Evolutionary conservation across 1,140 invertebrate species (phyloP).

Genomic region (Drosophila triauraria): DNA sequence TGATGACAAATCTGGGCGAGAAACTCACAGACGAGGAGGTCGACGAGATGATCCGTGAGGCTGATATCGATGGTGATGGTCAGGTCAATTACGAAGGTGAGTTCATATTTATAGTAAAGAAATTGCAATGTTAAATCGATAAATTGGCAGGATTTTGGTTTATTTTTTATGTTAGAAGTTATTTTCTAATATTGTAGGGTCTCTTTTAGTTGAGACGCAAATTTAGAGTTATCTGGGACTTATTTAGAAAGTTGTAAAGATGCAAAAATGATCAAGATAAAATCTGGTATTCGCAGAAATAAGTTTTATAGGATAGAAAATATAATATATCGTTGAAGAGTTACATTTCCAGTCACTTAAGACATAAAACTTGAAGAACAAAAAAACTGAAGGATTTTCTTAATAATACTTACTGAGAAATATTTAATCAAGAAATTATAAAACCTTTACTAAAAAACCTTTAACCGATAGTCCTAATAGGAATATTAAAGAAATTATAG

Average conservation of each 20-base stretch:
- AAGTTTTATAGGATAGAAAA: no score
- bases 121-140: not conserved
- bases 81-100: conserved; percentile 99
- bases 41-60: conserved; percentile 99
- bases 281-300: no score
- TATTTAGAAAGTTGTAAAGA: not conserved
- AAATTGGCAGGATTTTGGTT: not conserved
- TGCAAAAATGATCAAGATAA: no score
- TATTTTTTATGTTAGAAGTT: not conserved
- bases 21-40: conserved; percentile 99
- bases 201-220: not conserved
- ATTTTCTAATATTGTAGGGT: not conserved
- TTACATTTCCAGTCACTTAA: no score
- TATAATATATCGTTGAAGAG: no score
- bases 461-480: no score
- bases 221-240: not conserved
- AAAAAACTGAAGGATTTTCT: no score
- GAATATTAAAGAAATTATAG: no score
- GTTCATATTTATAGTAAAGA: conserved; percentile 40
- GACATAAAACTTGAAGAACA: no score
- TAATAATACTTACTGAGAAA: no score
- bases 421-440: no score
- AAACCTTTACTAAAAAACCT: no score
- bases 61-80: conserved; percentile 99
- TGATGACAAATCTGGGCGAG: conserved; percentile 99